phyloP scores from a whole-genome alignment of 1,140 invertebrate genomes.

The Brachionus paranguensis region DNA sequence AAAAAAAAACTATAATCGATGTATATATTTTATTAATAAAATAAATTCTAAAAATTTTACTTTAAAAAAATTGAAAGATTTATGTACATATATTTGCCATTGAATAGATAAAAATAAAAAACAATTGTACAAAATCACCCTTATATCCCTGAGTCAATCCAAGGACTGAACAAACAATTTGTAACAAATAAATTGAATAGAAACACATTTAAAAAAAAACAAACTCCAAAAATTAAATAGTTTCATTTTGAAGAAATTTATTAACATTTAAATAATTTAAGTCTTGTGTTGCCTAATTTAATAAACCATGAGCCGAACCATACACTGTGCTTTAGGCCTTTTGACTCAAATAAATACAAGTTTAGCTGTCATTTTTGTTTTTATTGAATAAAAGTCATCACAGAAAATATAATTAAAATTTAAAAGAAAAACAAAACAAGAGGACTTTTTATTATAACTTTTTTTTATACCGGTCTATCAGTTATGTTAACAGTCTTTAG shows the following conservation, averaged over 20 bases:
- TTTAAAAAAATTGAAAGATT: not conserved
- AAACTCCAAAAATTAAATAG: not conserved
- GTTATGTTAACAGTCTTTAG: not conserved
- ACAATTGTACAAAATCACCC: not conserved
- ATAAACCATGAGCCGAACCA: not conserved
- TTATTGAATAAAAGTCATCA: constrained; percentile 1
- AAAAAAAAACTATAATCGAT: not conserved
- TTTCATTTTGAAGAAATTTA: not conserved
- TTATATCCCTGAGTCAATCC: not conserved
- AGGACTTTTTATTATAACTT: not conserved
- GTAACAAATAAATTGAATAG: not conserved
- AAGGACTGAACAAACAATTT: not conserved
- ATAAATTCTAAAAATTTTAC: not conserved
- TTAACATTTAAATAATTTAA: not conserved
- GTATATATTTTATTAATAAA: not conserved
- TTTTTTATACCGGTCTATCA: constrained; percentile 14
- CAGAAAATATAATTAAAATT: constrained; percentile 18
- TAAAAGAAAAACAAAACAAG: not conserved
- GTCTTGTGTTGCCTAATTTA: not conserved
- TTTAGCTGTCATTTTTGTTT: not conserved
- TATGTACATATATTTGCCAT: not conserved
- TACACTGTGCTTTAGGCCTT: not conserved
- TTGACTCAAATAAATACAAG: not conserved
- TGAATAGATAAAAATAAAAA: not conserved
- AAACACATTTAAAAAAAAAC: not conserved